A percentile compares a stretch with the other conserved stretches of the same genome.
Evolutionary conservation across 2,113 vertebrate genomes (phyloP).

Genomic region (Takifugu flavidus): DNA sequence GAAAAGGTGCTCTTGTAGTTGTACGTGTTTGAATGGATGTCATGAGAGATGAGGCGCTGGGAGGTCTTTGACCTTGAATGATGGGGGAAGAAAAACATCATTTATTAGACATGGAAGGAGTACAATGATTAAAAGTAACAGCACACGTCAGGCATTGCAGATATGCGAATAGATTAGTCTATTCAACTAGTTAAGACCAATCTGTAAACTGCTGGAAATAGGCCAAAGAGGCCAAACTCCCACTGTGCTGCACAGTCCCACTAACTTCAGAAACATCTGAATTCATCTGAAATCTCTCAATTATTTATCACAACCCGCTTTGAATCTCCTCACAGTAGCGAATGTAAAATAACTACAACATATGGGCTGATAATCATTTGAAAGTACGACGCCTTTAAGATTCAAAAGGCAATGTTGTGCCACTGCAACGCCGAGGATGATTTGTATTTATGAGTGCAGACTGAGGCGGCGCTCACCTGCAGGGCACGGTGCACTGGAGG

Average conservation of each 20-base stretch:
- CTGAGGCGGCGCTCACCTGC: constrained; percentile 75
- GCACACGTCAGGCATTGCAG: not conserved
- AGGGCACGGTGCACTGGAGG: constrained; percentile 91
- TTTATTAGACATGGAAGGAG: not conserved
- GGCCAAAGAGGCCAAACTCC: too few relatives aligned
- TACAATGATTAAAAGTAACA: not conserved
- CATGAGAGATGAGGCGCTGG: constrained; percentile 94
- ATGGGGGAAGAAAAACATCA: not conserved
- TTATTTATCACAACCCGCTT: too few relatives aligned
- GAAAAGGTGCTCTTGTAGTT: constrained; percentile 99
- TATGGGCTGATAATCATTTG: not conserved
- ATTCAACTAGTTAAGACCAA: too few relatives aligned
- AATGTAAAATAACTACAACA: too few relatives aligned
- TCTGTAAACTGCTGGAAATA: too few relatives aligned
- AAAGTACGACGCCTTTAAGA: too few relatives aligned
- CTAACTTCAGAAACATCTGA: too few relatives aligned
- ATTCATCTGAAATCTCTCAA: too few relatives aligned
- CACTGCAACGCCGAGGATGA: not conserved
- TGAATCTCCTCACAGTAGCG: too few relatives aligned
- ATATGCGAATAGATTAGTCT: not conserved
- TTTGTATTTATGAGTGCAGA: not conserved
- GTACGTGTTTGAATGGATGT: constrained; percentile 91
- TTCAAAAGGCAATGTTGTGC: not conserved
- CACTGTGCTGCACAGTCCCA: too few relatives aligned
- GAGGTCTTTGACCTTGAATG: constrained; percentile 85